These are phyloP conservation scores for Neopipo cinnamomea DNA, from an alignment of 2,113 vertebrate species.

Conservation along the genomic window DNA sequence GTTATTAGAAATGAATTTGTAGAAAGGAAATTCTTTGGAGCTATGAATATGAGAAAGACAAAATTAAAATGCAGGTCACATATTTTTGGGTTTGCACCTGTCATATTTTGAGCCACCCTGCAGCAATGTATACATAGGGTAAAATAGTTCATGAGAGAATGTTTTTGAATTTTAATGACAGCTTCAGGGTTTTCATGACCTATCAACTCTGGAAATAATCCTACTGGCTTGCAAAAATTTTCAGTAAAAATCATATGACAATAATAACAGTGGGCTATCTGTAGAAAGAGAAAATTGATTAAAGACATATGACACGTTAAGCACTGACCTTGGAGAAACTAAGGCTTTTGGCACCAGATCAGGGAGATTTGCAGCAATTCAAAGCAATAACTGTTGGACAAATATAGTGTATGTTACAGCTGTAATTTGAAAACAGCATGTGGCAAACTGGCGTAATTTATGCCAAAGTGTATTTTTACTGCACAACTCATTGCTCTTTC, in stretches of 20 bases:
- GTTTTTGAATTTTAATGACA: slow-evolving; percentile 59
- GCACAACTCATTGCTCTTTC: not conserved
- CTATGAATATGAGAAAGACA: not conserved
- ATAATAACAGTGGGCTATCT: not conserved
- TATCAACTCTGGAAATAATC: slow-evolving; percentile 10
- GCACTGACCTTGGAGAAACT: not conserved
- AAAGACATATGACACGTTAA: not conserved
- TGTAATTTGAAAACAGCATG: slow-evolving; percentile 12
- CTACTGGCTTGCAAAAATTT: not conserved
- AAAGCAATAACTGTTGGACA: not conserved
- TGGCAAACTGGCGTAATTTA: not conserved
- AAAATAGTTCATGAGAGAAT: slow-evolving; percentile 20
- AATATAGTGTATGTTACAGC: not conserved
- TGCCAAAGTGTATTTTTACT: slow-evolving; percentile 1
- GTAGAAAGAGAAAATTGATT: not conserved
- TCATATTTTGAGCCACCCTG: slow-evolving; percentile 35
- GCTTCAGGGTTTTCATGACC: slow-evolving; percentile 44
- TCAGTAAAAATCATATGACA: not conserved
- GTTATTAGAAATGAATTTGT: not conserved
- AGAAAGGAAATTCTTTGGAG: not conserved
- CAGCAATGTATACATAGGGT: not conserved
- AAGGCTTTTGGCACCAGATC: not conserved
- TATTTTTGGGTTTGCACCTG: slow-evolving; percentile 31
- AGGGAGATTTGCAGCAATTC: not conserved
- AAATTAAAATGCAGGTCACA: slow-evolving; percentile 27